Percentiles rank a stretch among this genome's conserved stretches.
phyloP scores from a whole-genome alignment of 1,140 invertebrate genomes.

The Ctenoplectra terminalis region DNA sequence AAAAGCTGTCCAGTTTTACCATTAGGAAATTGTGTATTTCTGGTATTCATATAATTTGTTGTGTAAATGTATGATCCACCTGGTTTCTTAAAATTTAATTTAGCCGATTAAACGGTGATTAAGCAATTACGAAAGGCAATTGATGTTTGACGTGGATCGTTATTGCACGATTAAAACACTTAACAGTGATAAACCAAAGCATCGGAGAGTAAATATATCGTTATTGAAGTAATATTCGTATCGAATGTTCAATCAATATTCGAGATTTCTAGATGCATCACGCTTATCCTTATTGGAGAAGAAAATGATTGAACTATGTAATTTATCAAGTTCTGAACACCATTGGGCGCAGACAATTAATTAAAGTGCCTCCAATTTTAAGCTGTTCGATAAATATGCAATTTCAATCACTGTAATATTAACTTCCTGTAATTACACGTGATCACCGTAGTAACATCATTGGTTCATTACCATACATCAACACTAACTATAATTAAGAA shows the following conservation, averaged over 20 bases:
- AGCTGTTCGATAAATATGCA: not conserved
- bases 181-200: not conserved
- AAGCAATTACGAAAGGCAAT: not conserved
- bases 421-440: not conserved
- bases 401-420: not conserved
- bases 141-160: not conserved
- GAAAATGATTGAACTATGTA: not conserved
- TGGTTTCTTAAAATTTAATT: not conserved
- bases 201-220: not conserved
- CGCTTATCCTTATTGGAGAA: not conserved
- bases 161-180: not conserved
- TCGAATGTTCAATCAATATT: not conserved
- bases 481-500: not conserved
- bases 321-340: not conserved
- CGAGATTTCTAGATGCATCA: not conserved
- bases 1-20: too few species aligned
- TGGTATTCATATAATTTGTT: not conserved
- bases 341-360: not conserved
- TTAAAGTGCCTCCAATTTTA: not conserved
- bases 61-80: not conserved
- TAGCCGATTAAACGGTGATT: not conserved
- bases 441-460: too few species aligned
- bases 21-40: too few species aligned
- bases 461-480: not conserved
- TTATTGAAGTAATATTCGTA: not conserved